Evolutionary conservation across 2,888 invertebrate genomes (phyloP), one percentile per base, ranked within the genome.

Genomic region (Xylota sylvarum): DNA sequence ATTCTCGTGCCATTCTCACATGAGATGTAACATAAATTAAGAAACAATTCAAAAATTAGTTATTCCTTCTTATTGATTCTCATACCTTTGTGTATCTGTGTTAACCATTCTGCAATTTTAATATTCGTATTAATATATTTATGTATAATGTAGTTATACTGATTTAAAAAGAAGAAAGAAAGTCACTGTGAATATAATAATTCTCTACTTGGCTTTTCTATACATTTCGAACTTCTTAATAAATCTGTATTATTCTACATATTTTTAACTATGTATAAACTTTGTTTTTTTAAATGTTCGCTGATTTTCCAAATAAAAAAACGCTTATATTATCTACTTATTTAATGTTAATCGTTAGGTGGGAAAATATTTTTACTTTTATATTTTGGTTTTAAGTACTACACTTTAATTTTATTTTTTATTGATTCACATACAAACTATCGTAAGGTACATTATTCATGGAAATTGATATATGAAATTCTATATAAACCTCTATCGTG

Each of bases 391-490:
- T 50, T 64, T 40, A 65, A 50, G 12, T 69, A 32, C 43, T 62
- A 52, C 43, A 52, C 23, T 62, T 40, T 19, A 46, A 4, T 64
- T 74, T 56, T 30, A 50, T 65, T 56, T 46, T 52, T 35, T 70
- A 58, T 32, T 52, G 43, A 62, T 43, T 79, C 55, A 46, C 64
- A 70, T 79, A 79, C 27, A 72, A 80, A 80, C 85, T 85, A 76
- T 77, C 58, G 80, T 77, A 85, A 85, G 85, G 85, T 85, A 85
- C 85, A 72, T 84, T 85, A 85, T 85, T 80, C 76, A 72, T 85
- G 85, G 80, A 85, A 85, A 80, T 85, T 80, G 85, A 85, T 80
- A 80, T 85, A 80, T 46, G 85, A 85, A 85, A 80, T 85, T 76
- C 67, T 80, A 80, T 70, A 80, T 80, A 80, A 85, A 80, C 80